Base-by-base conservation (phyloP, 92 coral and sea anemone genomes). In the Zoanthus sansibaricus region DNA sequence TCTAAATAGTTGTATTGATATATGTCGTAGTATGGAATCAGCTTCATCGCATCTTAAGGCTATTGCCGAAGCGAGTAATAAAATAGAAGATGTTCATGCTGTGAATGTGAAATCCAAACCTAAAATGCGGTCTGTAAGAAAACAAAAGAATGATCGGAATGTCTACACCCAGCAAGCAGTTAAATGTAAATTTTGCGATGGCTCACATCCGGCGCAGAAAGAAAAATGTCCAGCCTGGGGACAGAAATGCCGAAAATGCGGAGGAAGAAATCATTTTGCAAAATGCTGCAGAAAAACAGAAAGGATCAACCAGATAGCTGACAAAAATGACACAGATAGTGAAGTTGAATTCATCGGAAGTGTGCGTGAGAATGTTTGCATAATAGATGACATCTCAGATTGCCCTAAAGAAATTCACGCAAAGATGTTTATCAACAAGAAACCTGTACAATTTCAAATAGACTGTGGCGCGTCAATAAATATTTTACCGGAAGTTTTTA, bases 391-490 rank as follows among this genome's bases (percentile, higher is more conserved):
- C 42, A 37, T 37, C 69, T 30, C 16, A 30, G 66, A 76, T 44
- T 21, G n/a, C 44, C 90, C 61, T 32, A 84, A 55, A 47, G 91
- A 75, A 33, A 82, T 90, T 0, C 75, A 68, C 75, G 88, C 90
- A 7, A 74, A 80, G 73, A 87, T 80, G 80, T 9, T 83, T 4
- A 37, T 91, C 32, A 52, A 33, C 13, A 62, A 70, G 3, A 59
- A 64, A 55, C 84, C 91, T 14, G 83, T 87, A 54, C 68, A 51
- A 49, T 91, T 87, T 76, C 93, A 91, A 69, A 64, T 91, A 52
- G 89, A 91, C 79, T 83, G 89, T 78, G 89, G 89, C 4, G 89
- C 94, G 67, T 76, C 89, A 4, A 82, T 88, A 71, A 88, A 83
- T 54, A 76, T 91, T 31, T 25, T 91, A 69, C 91, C 87, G 17